Evolutionary conservation across 2,797 vertebrate genomes (phyloP), one percentile per base, ranked within the genome.

Genomic region (Micromesistius poutassou): DNA sequence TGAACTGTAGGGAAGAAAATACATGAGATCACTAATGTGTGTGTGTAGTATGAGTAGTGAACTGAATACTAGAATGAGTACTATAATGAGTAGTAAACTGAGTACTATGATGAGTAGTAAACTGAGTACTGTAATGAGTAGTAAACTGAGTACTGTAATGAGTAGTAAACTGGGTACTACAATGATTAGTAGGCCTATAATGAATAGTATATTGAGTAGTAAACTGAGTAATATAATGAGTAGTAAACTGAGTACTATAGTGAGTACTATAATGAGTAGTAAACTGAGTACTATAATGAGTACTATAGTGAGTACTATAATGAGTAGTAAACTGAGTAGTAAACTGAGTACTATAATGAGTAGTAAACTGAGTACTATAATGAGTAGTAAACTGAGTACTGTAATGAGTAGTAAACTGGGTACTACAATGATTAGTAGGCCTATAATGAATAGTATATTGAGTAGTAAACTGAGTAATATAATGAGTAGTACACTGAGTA

Each of bases 1-100:
- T 40, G 5, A 90, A 90, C 93, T 94, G 74, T 4, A 82, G 72
- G 80, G 42, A 74, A 78, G 1, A 82, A 3, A 73, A 55, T 75
- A 68, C 42, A 28, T 12, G 55, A 75, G 38, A 62, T 28, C 25
- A 68, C 9, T 0, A 28, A n/a, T 68, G 25, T 68, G 62, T 68
- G 14, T 62, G 6, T 62, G 19, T 55, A 55, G 46, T 16, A 50
- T 50, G 16, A 50, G 70, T 31, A 71, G 68, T 70, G 9, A 22
- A 70, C 16, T 71, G 31, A 33, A 30, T 30, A 14, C 31, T 71
- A n/a, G n/a, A n/a, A n/a, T n/a, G n/a, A n/a, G n/a, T n/a, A n/a
- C n/a, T n/a, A n/a, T n/a, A n/a, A 38, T 38, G 1, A 7, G 9
- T 38, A 42, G 6, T 40, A 46, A 8, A 40, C 38, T 2, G 10